Base-by-base conservation (phyloP, 2,113 vertebrate species). In the Sceloporus undulatus region DNA sequence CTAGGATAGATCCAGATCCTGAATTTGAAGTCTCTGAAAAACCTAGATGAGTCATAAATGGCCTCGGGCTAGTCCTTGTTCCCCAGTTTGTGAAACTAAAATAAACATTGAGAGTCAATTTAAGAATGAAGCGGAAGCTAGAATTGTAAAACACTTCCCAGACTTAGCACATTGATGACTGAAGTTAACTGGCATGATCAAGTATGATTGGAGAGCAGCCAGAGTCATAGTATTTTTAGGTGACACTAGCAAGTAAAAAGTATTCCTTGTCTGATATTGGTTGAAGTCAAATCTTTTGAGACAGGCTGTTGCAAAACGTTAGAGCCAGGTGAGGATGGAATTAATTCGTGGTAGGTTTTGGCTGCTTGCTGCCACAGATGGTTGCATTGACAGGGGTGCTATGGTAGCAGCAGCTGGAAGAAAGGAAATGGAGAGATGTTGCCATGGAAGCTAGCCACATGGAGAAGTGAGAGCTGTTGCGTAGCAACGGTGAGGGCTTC, bases 401-500 rank as follows among this genome's bases (percentile, higher is more conserved):
- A 66, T 81, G 83, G 74, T 1, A 38, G 77, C 25, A 82, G 19
- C 71, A 8, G 13, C 65, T n/a, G 10, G 34, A 65, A 74, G 48
- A 48, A 3, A 1, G 87, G 83, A 71, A 65, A 2, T 13, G 5
- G 11, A 86, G 34, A 73, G 76, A 79, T 1, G 73, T 93, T 79
- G 65, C 91, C 62, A 4, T 4, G 86, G 92, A 84, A 82, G 84
- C 1, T 1, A 2, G 27, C 1, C 82, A 82, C 77, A 59, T 85
- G 68, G 0, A 4, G 88, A 90, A 83, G 88, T 77, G 65, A 88
- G 83, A 0, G 0, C 70, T 0, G 27, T 88, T 94, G 92, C 92
- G 27, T 84, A 79, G 91, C 89, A 92, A 90, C 93, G 4, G 65
- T 78, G 81, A 0, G 59, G 71, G 77, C 79, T 88, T 85, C 0